phyloP scores from a whole-genome alignment of 2,797 vertebrate species.

The Pterois miles region DNA sequence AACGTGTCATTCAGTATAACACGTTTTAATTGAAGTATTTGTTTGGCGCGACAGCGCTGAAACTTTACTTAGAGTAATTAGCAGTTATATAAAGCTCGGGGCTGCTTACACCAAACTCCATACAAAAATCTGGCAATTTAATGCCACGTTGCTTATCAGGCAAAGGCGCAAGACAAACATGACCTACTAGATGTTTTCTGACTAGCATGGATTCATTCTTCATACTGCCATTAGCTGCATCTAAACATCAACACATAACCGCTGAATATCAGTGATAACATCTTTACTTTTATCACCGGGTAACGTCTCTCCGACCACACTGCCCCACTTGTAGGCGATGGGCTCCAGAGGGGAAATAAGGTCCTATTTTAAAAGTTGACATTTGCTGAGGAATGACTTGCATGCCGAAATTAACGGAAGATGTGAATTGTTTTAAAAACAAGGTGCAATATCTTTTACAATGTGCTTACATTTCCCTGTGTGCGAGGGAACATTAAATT shows the following conservation, averaged over 20 bases:
- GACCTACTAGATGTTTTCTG: background rate
- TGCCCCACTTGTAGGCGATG: background rate
- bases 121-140: background rate
- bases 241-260: background rate
- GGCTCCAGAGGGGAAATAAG: background rate
- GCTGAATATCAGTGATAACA: background rate
- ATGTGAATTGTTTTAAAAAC: accelerated
- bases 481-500: background rate
- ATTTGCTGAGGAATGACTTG: background rate
- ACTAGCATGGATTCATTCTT: accelerated
- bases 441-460: accelerated
- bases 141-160: background rate
- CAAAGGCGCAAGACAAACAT: background rate
- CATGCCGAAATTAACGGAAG: background rate
- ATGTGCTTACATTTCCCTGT: accelerated
- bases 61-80: slow-evolving; percentile 1
- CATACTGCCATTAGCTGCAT: accelerated
- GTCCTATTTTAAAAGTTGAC: background rate
- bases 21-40: accelerated
- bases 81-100: background rate
- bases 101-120: background rate
- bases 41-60: background rate
- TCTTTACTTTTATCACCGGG: background rate
- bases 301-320: too few species aligned
- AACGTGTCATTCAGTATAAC: background rate